Conservation (phyloP, 2,113 vertebrate species). For the Xenopus tropicalis region UCB_Xtro_10.0 CM004445.2:13349501-13350000, state of each 20-base stretch:
- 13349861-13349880: too few relatives aligned
- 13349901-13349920: too few relatives aligned
- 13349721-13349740: constrained; percentile 26
- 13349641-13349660: background rate
- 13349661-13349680: background rate
- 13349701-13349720: constrained; percentile 2
- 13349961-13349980: background rate
- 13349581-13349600: too few relatives aligned
- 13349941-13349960: too few relatives aligned
- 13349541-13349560: too few relatives aligned
- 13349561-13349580: too few relatives aligned
- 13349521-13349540: too few relatives aligned
- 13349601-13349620: too few relatives aligned
- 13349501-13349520: too few relatives aligned
- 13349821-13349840: constrained; percentile 21
- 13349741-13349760: background rate
- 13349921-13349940: too few relatives aligned
- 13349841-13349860: too few relatives aligned
- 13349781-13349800: constrained; percentile 18
- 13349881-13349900: too few relatives aligned
- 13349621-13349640: background rate
- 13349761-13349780: background rate
- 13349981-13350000: background rate
- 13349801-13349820: constrained; percentile 28
- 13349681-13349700: constrained; percentile 37